A percentile compares a stretch with the other conserved stretches of the same genome.
phyloP scores from a whole-genome alignment of 1,140 invertebrate species.

The Cydia amplana region DNA sequence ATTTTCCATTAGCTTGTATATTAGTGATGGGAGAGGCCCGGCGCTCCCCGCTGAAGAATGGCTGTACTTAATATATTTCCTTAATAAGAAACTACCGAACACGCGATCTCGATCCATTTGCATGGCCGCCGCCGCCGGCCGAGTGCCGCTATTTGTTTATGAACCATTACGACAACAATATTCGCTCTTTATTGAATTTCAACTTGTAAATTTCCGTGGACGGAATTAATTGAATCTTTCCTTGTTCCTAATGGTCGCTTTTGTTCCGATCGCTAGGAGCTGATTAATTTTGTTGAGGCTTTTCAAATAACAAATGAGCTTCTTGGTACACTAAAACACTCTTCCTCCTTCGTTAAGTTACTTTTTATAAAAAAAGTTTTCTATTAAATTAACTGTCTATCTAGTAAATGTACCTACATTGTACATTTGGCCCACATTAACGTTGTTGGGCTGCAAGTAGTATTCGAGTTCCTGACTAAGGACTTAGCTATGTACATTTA shows the following conservation, averaged over 20 bases:
- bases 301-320: conserved; percentile 48
- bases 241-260: conserved; percentile 43
- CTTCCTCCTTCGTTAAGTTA: not conserved
- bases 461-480: too few relatives aligned
- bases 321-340: not conserved
- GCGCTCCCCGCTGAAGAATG: conserved; percentile 62
- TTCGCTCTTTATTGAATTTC: conserved; percentile 61
- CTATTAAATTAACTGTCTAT: too few relatives aligned
- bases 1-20: conserved; percentile 78
- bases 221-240: conserved; percentile 57
- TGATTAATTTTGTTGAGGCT: conserved; percentile 53
- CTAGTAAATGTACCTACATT: not conserved
- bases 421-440: too few relatives aligned
- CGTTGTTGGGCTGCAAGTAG: too few relatives aligned
- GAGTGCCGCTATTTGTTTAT: conserved; percentile 61
- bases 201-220: conserved; percentile 56
- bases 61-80: conserved; percentile 74
- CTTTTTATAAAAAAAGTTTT: too few relatives aligned
- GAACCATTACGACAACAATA: conserved; percentile 55
- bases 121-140: conserved; percentile 48
- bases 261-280: conserved; percentile 37
- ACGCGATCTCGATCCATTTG: conserved; percentile 77
- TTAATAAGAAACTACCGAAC: conserved; percentile 71
- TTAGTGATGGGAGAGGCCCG: conserved; percentile 72
- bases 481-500: not conserved